Evolutionary conservation across 2,888 invertebrate species (phyloP).

Genomic region (Drosophila mimetica): DNA sequence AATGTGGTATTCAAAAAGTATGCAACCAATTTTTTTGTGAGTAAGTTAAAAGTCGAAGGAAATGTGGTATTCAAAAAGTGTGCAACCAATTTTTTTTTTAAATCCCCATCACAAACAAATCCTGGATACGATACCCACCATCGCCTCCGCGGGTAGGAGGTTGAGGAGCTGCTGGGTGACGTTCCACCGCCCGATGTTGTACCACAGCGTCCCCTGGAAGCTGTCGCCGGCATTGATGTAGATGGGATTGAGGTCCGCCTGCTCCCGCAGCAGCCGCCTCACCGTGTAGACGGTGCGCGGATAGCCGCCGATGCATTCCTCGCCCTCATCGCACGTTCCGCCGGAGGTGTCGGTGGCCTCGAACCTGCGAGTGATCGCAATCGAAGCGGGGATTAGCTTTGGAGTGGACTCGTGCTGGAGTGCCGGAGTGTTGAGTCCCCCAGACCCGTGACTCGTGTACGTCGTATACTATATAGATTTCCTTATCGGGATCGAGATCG

Average conservation of each 20-base stretch:
- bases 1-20: no score
- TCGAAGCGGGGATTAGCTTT: constrained; percentile 24
- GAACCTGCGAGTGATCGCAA: constrained; percentile 84
- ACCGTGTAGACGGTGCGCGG: constrained; percentile 88
- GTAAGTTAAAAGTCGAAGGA: no score
- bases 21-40: no score
- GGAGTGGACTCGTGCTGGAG: constrained; percentile 6
- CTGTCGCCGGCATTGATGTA: constrained; percentile 93
- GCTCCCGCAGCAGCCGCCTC: constrained; percentile 83
- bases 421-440: neutral
- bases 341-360: constrained; percentile 87
- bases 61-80: no score
- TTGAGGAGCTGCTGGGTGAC: constrained; percentile 91
- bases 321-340: constrained; percentile 86
- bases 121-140: constrained; percentile 86
- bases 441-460: neutral
- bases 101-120: no score
- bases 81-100: no score
- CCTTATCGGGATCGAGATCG: constrained; percentile 28
- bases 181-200: constrained; percentile 90
- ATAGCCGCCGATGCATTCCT: constrained; percentile 89
- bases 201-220: constrained; percentile 95
- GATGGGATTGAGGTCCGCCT: constrained; percentile 86
- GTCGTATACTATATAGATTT: neutral
- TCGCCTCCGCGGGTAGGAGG: constrained; percentile 90